Conservation (phyloP, 2,113 vertebrate genomes). For the Verasper variegatus region DNA sequence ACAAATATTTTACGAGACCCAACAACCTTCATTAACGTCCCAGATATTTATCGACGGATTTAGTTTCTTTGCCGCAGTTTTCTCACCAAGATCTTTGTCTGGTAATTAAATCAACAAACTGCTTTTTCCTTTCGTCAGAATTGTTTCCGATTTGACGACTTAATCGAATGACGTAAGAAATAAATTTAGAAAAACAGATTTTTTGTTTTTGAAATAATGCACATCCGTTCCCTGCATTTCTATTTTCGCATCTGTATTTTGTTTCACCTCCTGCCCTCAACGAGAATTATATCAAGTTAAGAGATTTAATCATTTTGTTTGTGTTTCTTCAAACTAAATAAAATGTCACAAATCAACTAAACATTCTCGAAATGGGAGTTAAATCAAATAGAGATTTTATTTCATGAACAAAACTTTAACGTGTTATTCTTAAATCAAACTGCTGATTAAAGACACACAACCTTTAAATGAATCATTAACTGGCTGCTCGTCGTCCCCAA, state of each 20-base stretch:
- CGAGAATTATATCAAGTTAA: not conserved
- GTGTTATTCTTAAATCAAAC: not conserved
- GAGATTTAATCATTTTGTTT: not conserved
- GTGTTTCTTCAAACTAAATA: not conserved
- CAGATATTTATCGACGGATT: not conserved
- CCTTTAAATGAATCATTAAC: not conserved
- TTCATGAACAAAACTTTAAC: not conserved
- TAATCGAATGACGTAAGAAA: not conserved
- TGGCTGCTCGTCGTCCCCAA: conserved; percentile 21
- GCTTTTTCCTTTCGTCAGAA: not conserved
- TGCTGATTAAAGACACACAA: not conserved
- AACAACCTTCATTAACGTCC: not conserved
- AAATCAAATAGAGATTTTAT: not conserved
- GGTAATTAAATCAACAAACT: too few species aligned
- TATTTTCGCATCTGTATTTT: not conserved
- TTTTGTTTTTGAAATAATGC: not conserved
- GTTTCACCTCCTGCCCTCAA: not conserved
- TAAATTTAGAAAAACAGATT: not conserved
- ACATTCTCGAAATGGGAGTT: not conserved
- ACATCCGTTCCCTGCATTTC: not conserved
- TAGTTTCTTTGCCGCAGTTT: not conserved
- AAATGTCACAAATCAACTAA: not conserved
- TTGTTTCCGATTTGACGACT: not conserved
- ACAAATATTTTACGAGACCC: not conserved
- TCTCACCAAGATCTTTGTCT: not conserved